These are phyloP conservation scores for Varanus komodoensis DNA, from an alignment of 2,113 vertebrate species.

Conservation along the genomic window DNA sequence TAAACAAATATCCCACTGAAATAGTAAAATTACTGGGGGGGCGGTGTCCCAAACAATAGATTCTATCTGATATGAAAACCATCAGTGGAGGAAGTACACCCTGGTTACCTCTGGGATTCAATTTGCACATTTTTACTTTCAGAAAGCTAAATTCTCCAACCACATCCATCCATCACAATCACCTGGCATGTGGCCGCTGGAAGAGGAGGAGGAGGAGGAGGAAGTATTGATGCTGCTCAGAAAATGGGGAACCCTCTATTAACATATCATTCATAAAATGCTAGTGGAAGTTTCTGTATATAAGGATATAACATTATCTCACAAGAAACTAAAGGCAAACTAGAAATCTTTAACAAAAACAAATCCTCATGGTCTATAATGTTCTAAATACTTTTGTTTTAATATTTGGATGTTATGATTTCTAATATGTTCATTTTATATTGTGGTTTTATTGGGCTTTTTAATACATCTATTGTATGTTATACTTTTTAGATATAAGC, in stretches of 20 bases:
- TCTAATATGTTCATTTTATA: not conserved
- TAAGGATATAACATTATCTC: not conserved
- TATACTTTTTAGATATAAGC: not conserved
- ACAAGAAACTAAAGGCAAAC: not conserved
- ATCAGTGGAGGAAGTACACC: not conserved
- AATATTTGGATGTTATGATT: not conserved
- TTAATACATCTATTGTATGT: not conserved
- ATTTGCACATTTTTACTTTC: slow-evolving; percentile 29
- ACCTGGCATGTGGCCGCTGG: not conserved
- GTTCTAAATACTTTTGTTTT: not conserved
- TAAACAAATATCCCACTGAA: slow-evolving; percentile 37
- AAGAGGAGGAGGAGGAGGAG: too few species aligned
- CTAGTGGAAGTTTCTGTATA: not conserved
- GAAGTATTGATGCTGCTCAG: not conserved
- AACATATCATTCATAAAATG: slow-evolving; percentile 2
- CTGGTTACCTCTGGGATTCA: not conserved
- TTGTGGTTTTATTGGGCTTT: not conserved
- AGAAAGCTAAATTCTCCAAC: slow-evolving; percentile 13
- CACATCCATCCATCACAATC: slow-evolving; percentile 2
- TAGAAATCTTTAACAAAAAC: not conserved
- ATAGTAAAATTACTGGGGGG: slow-evolving; percentile 42
- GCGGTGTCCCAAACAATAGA: slow-evolving; percentile 22
- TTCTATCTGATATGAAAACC: slow-evolving; percentile 22
- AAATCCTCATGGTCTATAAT: not conserved
- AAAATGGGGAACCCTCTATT: not conserved